Evolutionary conservation across 2,113 vertebrate species (phyloP).

Genomic region (Phycodurus eques): DNA sequence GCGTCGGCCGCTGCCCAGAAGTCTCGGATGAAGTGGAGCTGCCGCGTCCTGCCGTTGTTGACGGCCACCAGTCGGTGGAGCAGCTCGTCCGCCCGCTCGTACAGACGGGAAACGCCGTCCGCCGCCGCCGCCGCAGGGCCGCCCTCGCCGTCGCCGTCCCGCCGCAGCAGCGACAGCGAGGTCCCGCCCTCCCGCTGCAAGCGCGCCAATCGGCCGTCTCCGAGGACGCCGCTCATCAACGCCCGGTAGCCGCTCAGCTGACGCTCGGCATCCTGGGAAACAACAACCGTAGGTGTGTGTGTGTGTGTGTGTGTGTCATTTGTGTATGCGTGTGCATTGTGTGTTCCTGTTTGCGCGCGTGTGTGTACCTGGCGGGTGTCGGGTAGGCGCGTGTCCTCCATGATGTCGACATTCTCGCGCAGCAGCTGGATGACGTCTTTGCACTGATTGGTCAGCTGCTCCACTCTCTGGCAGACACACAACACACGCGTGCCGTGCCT

Average conservation of each 20-base stretch:
- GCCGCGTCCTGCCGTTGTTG: constrained; percentile 81
- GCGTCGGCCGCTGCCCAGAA: constrained; percentile 76
- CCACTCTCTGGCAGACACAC: constrained; percentile 74
- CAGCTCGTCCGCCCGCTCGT: constrained; percentile 83
- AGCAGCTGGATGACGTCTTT: constrained; percentile 77
- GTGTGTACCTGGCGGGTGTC: background rate
- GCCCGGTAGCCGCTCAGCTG: constrained; percentile 70
- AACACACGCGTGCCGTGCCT: background rate
- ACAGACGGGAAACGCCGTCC: constrained; percentile 73
- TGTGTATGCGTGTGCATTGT: background rate
- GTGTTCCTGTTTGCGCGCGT: constrained; percentile 10
- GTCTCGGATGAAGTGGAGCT: constrained; percentile 79
- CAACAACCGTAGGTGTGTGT: accelerated
- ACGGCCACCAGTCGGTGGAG: constrained; percentile 85
- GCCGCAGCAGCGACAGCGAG: constrained; percentile 78
- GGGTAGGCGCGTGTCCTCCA: constrained; percentile 72
- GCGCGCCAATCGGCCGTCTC: constrained; percentile 77
- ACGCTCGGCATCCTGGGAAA: constrained; percentile 76
- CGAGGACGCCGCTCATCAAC: constrained; percentile 82
- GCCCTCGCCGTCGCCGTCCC: constrained; percentile 68
- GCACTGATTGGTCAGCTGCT: constrained; percentile 80
- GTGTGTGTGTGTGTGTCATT: background rate
- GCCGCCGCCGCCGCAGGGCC: constrained; percentile 55
- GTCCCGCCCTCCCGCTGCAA: constrained; percentile 86
- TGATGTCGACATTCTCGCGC: constrained; percentile 72